Base-by-base conservation (phyloP, 1,140 invertebrate species). In the Heliconius himera region DNA sequence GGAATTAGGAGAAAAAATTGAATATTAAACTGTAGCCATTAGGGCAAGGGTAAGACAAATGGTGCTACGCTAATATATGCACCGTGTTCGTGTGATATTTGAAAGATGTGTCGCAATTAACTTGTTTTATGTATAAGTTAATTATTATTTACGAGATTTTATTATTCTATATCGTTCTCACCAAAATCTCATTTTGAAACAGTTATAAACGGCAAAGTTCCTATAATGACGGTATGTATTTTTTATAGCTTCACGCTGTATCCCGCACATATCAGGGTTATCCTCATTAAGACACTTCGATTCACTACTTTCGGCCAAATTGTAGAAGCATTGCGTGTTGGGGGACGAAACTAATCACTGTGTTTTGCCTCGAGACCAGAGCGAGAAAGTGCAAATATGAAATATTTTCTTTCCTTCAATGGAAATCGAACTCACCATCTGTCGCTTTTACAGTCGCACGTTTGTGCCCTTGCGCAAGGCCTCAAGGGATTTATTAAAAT, bases 1-100 rank as follows among this genome's bases (percentile, higher is more conserved):
- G 83, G 85, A 89, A 89, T 90, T 90, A 90, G 84, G 83, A 82
- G 83, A 87, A 88, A 90, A 90, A 90, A 90, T 86, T 86, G 85
- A 85, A 89, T 89, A 90, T 89, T 90, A 89, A 89, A 81, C 81
- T 73, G 76, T 60, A 77, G 76, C 85, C 85, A 88, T 90, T 87
- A 88, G 86, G 78, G 77, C 83, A 86, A 89, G 87, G 82, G 79
- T 84, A 87, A 87, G 87, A 89, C 84, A 88, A 88, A 89, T 89
- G 85, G 85, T 79, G 33, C 78, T 60, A 38, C 49, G 29, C 60
- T 60, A 76, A 80, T 75, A 79, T 49, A 60, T 71, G 66, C 78
- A 36, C 78, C 78, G 51, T 74, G 60, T 70, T 75, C 73, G 22
- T 75, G 36, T 80, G 66, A 76, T 80, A 80, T 80, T 36, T 80